Conservation (phyloP, 2,888 invertebrate species). For the Dorcus hopei region DNA sequence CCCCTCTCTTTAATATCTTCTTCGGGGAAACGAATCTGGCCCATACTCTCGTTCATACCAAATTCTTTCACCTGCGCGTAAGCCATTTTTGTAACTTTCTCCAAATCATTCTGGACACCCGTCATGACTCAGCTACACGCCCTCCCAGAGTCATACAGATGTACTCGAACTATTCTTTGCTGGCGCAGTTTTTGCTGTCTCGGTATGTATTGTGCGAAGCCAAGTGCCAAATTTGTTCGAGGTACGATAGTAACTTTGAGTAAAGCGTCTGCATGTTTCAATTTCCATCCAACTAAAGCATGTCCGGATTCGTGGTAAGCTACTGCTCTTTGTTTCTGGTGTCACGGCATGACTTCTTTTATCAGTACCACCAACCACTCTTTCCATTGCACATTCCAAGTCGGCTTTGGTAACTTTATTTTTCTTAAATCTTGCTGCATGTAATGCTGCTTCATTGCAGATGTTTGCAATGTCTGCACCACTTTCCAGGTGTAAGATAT, state of each 20-base stretch:
- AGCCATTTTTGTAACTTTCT: slow-evolving; percentile 93
- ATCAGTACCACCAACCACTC: slow-evolving; percentile 88
- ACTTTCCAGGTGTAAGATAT: slow-evolving; percentile 91
- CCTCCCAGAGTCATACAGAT: slow-evolving; percentile 99
- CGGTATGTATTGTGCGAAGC: slow-evolving; percentile 93
- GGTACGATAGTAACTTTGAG: slow-evolving; percentile 97
- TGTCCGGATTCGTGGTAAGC: slow-evolving; percentile 93
- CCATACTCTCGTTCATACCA: slow-evolving; percentile 86
- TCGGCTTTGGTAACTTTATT: slow-evolving; percentile 67
- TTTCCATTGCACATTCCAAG: slow-evolving; percentile 91
- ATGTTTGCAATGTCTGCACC: slow-evolving; percentile 99
- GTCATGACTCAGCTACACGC: slow-evolving; percentile 91
- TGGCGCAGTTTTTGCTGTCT: slow-evolving; percentile 85
- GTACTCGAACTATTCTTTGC: slow-evolving; percentile 86
- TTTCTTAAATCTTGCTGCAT: slow-evolving; percentile 82
- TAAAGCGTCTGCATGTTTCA: slow-evolving; percentile 90
- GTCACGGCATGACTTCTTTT: slow-evolving; percentile 84
- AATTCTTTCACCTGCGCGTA: slow-evolving; percentile 85
- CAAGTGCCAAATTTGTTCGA: slow-evolving; percentile 84
- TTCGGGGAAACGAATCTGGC: slow-evolving; percentile 82
- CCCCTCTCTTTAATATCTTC: slow-evolving; percentile 61
- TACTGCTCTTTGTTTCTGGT: slow-evolving; percentile 70
- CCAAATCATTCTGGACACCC: slow-evolving; percentile 92
- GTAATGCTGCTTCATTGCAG: slow-evolving; percentile 95
- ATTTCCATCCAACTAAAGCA: slow-evolving; percentile 92